Conservation (phyloP, 35 echinoderm and acorn worm genomes). For the Heliocidaris erythrogramma region DNA sequence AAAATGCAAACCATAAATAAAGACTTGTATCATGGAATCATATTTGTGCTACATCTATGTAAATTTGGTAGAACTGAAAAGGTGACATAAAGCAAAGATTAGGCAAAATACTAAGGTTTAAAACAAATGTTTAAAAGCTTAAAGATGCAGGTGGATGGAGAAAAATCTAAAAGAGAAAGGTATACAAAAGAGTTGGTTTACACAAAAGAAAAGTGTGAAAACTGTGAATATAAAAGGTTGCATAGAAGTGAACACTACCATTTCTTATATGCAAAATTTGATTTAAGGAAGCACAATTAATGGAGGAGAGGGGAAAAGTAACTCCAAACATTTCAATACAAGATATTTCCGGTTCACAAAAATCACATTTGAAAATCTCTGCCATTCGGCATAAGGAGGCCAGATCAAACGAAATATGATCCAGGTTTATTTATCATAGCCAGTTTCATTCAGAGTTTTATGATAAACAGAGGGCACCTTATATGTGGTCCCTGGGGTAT, state of each 20-base stretch:
- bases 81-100: no score
- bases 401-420: constrained; percentile 22
- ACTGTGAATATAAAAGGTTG: no score
- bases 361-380: neutral
- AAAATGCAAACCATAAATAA: no score
- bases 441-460: constrained; percentile 4
- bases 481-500: neutral
- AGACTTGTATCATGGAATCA: no score
- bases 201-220: no score
- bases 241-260: neutral
- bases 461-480: neutral
- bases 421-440: constrained; percentile 21
- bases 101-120: no score
- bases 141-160: no score
- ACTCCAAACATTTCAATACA: neutral
- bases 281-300: neutral
- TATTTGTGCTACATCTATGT: no score
- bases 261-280: neutral
- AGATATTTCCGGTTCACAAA: neutral
- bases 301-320: neutral
- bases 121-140: no score
- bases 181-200: no score
- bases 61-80: no score
- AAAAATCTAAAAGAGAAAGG: no score
- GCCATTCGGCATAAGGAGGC: neutral